Percentiles rank a stretch among this genome's conserved stretches.
phyloP scores from a whole-genome alignment of 2,113 vertebrate species.

The Cygnus atratus region DNA sequence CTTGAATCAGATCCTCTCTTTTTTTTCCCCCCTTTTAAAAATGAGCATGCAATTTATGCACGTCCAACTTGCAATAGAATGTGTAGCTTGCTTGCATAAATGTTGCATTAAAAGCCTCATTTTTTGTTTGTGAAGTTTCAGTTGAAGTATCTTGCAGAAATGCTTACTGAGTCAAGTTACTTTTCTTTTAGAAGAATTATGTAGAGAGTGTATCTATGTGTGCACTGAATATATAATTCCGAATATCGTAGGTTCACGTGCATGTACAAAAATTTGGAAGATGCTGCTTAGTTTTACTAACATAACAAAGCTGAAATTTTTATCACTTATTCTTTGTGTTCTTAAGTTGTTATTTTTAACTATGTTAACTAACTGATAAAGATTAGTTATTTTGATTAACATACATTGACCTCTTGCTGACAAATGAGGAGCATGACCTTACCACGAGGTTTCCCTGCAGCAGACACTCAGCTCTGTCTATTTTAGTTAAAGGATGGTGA shows the following conservation, averaged over 20 bases:
- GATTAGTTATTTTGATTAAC: constrained; percentile 23
- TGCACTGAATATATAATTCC: not conserved
- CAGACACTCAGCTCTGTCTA: not conserved
- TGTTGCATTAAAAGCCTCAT: constrained; percentile 41
- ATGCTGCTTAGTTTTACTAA: not conserved
- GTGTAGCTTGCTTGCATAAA: constrained; percentile 66
- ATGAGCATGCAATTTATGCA: constrained; percentile 33
- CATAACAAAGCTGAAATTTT: constrained; percentile 8
- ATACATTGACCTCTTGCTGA: not conserved
- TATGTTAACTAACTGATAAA: not conserved
- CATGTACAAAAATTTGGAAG: not conserved
- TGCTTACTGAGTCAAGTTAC: not conserved
- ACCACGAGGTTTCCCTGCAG: not conserved
- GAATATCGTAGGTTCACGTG: not conserved
- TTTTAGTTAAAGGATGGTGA: not conserved
- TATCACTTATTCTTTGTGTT: not conserved
- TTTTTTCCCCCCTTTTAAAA: constrained; percentile 29
- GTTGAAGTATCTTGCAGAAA: not conserved
- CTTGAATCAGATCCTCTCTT: constrained; percentile 25
- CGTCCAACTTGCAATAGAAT: constrained; percentile 2
- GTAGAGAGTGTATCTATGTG: not conserved
- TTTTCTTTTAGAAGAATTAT: not conserved
- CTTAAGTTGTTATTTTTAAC: constrained; percentile 22
- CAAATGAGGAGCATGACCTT: not conserved
- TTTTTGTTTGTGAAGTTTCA: constrained; percentile 26